Conservation (phyloP, 2,888 invertebrate genomes). For the Aspidiotus destructor region DNA sequence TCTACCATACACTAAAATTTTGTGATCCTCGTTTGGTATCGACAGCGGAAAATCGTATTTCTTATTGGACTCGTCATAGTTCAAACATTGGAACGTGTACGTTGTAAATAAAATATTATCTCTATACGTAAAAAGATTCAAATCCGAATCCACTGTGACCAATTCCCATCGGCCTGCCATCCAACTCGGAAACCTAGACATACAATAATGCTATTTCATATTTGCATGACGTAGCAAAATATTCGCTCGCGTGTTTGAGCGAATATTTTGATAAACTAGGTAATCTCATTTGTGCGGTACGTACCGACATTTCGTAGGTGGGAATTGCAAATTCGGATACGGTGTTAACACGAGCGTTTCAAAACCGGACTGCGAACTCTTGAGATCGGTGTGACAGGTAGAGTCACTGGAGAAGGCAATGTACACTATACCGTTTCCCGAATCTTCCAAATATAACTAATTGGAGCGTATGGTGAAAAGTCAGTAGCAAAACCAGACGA, state of each 20-base stretch:
- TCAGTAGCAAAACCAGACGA: too few relatives aligned
- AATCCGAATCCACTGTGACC: slow-evolving; percentile 43
- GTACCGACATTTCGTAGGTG: slow-evolving; percentile 38
- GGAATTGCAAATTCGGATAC: slow-evolving; percentile 42
- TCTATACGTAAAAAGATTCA: slow-evolving; percentile 44
- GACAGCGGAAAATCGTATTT: slow-evolving; percentile 34
- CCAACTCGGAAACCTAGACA: slow-evolving; percentile 52
- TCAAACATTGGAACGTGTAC: slow-evolving; percentile 46
- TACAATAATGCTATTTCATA: too few relatives aligned
- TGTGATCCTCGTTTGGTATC: slow-evolving; percentile 34
- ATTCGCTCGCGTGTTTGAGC: background rate
- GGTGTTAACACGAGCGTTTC: slow-evolving; percentile 48
- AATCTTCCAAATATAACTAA: slow-evolving; percentile 33
- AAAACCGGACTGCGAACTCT: slow-evolving; percentile 49
- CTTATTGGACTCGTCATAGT: slow-evolving; percentile 39
- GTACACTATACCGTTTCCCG: slow-evolving; percentile 47
- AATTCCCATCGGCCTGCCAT: slow-evolving; percentile 55
- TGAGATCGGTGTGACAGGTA: slow-evolving; percentile 50
- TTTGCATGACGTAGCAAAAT: too few relatives aligned
- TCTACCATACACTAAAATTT: slow-evolving; percentile 47
- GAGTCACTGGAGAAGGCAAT: slow-evolving; percentile 56
- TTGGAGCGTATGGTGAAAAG: background rate
- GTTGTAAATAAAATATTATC: slow-evolving; percentile 48
- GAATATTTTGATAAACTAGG: slow-evolving; percentile 5
- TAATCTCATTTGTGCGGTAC: background rate